Evolutionary conservation across 2,888 invertebrate species (phyloP).

Genomic region (Andrena dorsata): DNA sequence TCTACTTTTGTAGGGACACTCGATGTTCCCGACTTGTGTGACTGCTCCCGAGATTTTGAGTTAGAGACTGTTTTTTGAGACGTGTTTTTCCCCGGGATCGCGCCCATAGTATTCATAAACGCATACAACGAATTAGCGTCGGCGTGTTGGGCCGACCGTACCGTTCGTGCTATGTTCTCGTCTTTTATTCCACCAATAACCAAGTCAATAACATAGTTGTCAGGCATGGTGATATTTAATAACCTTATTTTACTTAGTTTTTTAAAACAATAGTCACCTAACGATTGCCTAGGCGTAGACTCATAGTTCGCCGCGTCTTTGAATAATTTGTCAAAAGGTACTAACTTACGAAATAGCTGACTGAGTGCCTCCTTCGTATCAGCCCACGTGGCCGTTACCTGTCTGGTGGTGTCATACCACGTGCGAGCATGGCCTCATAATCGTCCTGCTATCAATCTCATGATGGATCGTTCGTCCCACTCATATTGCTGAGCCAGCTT

Average conservation of each 20-base stretch:
- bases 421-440: constrained; percentile 16
- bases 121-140: no score
- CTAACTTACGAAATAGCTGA: background rate
- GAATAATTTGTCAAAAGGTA: background rate
- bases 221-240: background rate
- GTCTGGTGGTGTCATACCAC: constrained; percentile 17
- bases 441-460: constrained; percentile 20
- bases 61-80: background rate
- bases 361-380: background rate
- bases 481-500: constrained; percentile 18
- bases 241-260: background rate
- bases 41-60: background rate
- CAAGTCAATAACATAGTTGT: background rate
- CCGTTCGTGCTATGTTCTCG: no score
- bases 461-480: constrained; percentile 35
- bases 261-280: background rate
- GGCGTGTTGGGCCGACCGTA: no score
- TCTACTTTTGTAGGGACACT: background rate
- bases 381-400: background rate
- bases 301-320: background rate
- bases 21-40: background rate
- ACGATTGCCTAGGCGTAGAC: background rate
- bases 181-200: background rate
- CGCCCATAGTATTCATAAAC: no score
- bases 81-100: no score